A percentile compares a stretch with the other conserved stretches of the same genome.
phyloP scores from a whole-genome alignment of 2,113 vertebrate genomes.

The Acanthisitta chloris region DNA sequence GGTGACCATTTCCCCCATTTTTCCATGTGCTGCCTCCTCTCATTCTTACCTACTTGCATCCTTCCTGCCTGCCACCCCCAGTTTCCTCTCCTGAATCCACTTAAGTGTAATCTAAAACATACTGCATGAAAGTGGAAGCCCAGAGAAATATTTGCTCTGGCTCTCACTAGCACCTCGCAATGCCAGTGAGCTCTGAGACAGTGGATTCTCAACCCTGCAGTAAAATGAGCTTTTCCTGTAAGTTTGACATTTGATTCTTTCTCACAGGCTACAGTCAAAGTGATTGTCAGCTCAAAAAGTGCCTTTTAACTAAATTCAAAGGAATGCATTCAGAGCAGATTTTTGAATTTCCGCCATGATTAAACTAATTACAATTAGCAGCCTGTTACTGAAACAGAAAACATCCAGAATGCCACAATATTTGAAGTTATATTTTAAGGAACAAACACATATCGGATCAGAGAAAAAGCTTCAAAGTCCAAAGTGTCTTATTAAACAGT shows the following conservation, averaged over 20 bases:
- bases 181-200: conserved; percentile 43
- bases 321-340: not conserved
- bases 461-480: conserved; percentile 3
- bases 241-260: conserved; percentile 4
- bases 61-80: not conserved
- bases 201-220: conserved; percentile 26
- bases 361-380: conserved; percentile 40
- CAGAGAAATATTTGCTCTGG: conserved; percentile 52
- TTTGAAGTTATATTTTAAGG: not conserved
- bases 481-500: not conserved
- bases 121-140: not conserved
- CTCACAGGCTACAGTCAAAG: not conserved
- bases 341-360: not conserved
- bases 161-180: not conserved
- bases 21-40: not conserved
- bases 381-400: conserved; percentile 17
- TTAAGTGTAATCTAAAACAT: conserved; percentile 50
- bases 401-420: not conserved
- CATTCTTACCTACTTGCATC: not conserved
- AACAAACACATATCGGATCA: not conserved
- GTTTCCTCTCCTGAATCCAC: conserved; percentile 56
- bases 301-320: conserved; percentile 20
- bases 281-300: conserved; percentile 21
- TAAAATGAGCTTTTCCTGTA: conserved; percentile 52
- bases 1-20: not conserved